Evolutionary conservation across 2,113 vertebrate genomes (phyloP).

Genomic region (Scolopax mira): DNA sequence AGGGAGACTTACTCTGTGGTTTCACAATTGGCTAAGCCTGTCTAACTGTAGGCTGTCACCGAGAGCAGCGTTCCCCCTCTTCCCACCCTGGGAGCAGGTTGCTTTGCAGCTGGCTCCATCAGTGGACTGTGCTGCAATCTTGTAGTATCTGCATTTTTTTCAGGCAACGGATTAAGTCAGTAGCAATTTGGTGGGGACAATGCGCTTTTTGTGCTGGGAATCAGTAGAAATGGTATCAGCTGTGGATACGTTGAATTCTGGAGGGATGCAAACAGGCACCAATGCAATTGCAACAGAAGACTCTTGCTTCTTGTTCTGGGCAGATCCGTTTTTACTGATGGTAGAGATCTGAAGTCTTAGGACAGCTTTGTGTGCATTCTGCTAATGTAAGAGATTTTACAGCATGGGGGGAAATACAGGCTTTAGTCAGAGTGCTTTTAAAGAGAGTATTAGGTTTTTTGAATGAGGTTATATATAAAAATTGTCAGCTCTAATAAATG

Average conservation of each 20-base stretch:
- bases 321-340: background rate
- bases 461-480: background rate
- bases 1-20: conserved; percentile 18
- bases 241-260: background rate
- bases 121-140: background rate
- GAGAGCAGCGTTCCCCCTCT: background rate
- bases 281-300: background rate
- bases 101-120: background rate
- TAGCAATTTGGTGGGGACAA: background rate
- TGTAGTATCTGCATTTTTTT: background rate
- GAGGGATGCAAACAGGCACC: background rate
- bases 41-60: background rate
- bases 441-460: background rate
- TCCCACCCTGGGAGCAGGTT: background rate
- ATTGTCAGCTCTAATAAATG: background rate
- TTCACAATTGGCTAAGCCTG: conserved; percentile 15
- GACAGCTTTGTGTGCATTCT: background rate
- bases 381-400: background rate
- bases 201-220: background rate
- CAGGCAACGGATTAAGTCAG: background rate
- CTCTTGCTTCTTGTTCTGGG: background rate
- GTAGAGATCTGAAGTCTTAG: background rate
- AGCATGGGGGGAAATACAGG: background rate
- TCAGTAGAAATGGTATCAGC: background rate
- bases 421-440: background rate